These are phyloP conservation scores for Nomada fabriciana DNA, from an alignment of 2,888 invertebrate species.

Conservation along the genomic window DNA sequence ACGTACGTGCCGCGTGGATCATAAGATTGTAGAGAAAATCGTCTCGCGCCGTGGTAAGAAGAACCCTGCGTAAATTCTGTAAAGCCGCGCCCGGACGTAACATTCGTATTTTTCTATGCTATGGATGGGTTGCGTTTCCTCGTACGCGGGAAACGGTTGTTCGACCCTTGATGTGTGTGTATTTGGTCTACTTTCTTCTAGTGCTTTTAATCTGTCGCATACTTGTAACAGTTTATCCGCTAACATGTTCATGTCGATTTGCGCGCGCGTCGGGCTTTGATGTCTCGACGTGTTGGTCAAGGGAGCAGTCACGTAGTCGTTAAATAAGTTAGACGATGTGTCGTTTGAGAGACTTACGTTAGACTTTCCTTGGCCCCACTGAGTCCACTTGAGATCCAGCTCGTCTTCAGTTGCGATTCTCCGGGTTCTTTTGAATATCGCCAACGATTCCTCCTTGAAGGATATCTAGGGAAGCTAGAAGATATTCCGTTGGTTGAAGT, in stretches of 20 bases:
- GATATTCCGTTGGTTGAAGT: conserved; percentile 20
- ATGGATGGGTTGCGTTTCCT: not conserved
- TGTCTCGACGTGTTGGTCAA: conserved; percentile 10
- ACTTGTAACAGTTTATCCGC: conserved; percentile 20
- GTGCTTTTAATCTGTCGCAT: conserved; percentile 1
- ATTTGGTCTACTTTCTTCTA: not conserved
- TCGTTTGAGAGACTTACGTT: conserved; percentile 33
- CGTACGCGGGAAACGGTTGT: too few species aligned
- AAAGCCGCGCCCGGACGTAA: too few species aligned
- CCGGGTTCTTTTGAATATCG: conserved; percentile 31
- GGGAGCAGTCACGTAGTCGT: conserved; percentile 29
- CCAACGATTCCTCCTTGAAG: conserved; percentile 17
- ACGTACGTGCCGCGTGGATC: too few species aligned
- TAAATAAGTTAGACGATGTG: not conserved
- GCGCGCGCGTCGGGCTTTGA: conserved; percentile 11
- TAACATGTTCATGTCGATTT: conserved; percentile 25
- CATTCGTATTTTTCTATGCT: too few species aligned
- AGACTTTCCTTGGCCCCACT: conserved; percentile 13
- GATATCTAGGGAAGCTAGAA: conserved; percentile 35
- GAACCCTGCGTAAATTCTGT: too few species aligned
- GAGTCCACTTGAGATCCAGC: conserved; percentile 28
- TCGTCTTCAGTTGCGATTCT: conserved; percentile 15
- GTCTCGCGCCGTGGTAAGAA: too few species aligned
- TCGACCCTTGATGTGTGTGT: not conserved
- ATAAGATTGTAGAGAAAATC: too few species aligned